Evolutionary conservation across 2,888 invertebrate species (phyloP).

Genomic region (Orthosia gracilis): DNA sequence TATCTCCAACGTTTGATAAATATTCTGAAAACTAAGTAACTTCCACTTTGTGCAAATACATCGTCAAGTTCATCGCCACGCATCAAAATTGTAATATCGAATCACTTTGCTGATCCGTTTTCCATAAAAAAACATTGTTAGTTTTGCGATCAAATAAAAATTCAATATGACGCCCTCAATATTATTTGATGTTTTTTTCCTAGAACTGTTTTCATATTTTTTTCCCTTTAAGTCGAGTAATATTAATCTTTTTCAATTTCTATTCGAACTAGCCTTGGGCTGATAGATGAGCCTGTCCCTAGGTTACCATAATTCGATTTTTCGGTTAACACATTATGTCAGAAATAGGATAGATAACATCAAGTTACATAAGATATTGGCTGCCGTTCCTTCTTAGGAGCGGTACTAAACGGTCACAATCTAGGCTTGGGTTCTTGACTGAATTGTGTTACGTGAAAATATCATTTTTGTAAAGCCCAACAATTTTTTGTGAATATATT

Average conservation of each 20-base stretch:
- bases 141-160: slow-evolving; percentile 27
- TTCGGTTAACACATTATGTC: slow-evolving; percentile 20
- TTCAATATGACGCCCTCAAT: slow-evolving; percentile 8
- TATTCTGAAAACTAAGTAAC: too few species aligned
- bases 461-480: neutral
- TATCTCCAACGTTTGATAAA: too few species aligned
- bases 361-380: slow-evolving; percentile 41
- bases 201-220: slow-evolving; percentile 6
- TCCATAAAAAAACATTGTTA: neutral
- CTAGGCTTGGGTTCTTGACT: slow-evolving; percentile 4
- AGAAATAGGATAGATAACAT: slow-evolving; percentile 15
- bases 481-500: slow-evolving; percentile 14
- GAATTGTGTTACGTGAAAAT: slow-evolving; percentile 14
- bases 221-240: slow-evolving; percentile 17
- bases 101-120: slow-evolving; percentile 10
- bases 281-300: slow-evolving; percentile 38
- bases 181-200: slow-evolving; percentile 24
- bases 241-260: slow-evolving; percentile 58
- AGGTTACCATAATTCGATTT: slow-evolving; percentile 40
- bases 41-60: neutral
- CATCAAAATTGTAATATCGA: slow-evolving; percentile 5
- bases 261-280: slow-evolving; percentile 17
- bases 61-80: neutral
- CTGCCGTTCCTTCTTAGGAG: slow-evolving; percentile 28
- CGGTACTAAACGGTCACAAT: slow-evolving; percentile 20